Evolutionary conservation across 2,113 vertebrate genomes (phyloP), one percentile per base, ranked within the genome.

Genomic region (Oreochromis niloticus): DNA sequence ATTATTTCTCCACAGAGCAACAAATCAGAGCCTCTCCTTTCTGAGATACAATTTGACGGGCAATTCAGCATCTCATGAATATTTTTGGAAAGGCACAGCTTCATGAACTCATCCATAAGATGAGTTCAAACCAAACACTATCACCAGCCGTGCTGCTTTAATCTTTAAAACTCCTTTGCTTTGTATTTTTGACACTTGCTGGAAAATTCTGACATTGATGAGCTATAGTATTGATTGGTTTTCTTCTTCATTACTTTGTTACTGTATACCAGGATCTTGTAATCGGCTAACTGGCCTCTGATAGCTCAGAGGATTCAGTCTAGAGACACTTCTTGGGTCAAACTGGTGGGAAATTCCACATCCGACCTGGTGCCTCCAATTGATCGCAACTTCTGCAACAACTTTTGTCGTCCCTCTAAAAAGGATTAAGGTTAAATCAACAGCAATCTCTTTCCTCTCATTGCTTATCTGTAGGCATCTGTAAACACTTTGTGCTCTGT

Each of bases 61-160:
- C 88, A 92, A 92, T 91, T 94, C 87, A 79, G 79, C 39, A 63
- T 81, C 75, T 85, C 82, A 84, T 92, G 89, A 90, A 92, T 92
- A 91, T 59, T 87, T 91, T 84, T 84, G 85, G 80, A 79, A 19
- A 43, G 55, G 41, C 55, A 22, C 30, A 10, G 12, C 39, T 55
- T n/a, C 61, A 66, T 66, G 19, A 66, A 66, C 34, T 66, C 61
- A 13, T 1, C 30, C 50, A 32, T 66, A 87, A 85, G 61, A 93
- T 59, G 81, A 82, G 85, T 55, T 19, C 36, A 10, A n/a, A n/a
- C 54, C 39, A 73, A 89, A 89, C 73, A 59, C 88, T 34, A 16
- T 91, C 83, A 88, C 92, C 85, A 89, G 7, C 12, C 9, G 79
- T 52, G 82, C 34, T 19, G 22, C 86, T 75, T 54, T 66, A 57